These are phyloP conservation scores for Chrosomus eos DNA, from an alignment of 2,797 vertebrate genomes.

Conservation along the genomic window DNA sequence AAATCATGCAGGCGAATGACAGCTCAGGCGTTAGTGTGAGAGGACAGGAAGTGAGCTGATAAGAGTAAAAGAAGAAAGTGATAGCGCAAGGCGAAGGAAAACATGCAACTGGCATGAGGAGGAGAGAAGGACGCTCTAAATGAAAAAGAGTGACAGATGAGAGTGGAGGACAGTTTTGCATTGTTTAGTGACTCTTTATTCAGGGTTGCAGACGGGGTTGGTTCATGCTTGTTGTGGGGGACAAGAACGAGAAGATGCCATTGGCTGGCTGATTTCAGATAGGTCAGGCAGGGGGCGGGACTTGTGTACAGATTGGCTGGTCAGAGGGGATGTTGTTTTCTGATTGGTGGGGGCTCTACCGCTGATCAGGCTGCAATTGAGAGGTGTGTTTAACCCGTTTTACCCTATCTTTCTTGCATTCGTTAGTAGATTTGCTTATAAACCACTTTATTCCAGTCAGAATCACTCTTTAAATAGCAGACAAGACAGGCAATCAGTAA, in stretches of 20 bases:
- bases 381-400: constrained; percentile 82
- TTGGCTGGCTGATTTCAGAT: constrained; percentile 52
- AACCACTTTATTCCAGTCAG: constrained; percentile 47
- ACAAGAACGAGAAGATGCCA: constrained; percentile 50
- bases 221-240: constrained; percentile 54
- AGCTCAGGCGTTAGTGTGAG: constrained; percentile 42
- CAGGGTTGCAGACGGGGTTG: constrained; percentile 71
- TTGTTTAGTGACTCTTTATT: constrained; percentile 60
- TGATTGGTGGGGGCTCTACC: constrained; percentile 70
- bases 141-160: constrained; percentile 33
- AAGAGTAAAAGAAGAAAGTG: not conserved
- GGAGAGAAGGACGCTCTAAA: constrained; percentile 34
- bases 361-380: constrained; percentile 99
- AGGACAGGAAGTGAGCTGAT: constrained; percentile 27
- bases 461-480: constrained; percentile 79
- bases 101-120: constrained; percentile 64
- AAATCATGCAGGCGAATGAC: constrained; percentile 53
- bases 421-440: constrained; percentile 42
- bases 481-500: constrained; percentile 99
- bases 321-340: constrained; percentile 33
- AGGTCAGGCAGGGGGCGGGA: constrained; percentile 49
- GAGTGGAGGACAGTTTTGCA: constrained; percentile 61
- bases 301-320: constrained; percentile 58
- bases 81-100: constrained; percentile 25
- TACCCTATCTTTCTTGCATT: constrained; percentile 64